Conservation (phyloP, 2,888 invertebrate species). For the Rhogogaster chlorosoma region DNA sequence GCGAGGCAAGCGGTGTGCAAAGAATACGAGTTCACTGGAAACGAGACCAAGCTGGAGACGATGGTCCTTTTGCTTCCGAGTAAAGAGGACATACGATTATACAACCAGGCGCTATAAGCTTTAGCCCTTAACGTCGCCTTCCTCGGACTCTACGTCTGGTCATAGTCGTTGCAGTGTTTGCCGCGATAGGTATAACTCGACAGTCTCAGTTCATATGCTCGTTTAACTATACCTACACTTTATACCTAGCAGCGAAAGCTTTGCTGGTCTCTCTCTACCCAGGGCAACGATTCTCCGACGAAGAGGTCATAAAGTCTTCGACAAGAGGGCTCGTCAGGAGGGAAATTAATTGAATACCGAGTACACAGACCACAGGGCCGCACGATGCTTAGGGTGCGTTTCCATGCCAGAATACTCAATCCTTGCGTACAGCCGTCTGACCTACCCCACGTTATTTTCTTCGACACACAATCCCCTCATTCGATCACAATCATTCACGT, state of each 20-base stretch:
- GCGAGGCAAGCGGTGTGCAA: conserved; percentile 15
- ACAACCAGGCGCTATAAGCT: background rate
- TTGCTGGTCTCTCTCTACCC: background rate
- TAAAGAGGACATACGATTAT: conserved; percentile 43
- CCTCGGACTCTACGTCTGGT: background rate
- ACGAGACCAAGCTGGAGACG: conserved; percentile 32
- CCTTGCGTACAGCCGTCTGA: background rate
- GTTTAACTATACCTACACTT: background rate
- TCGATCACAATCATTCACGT: background rate
- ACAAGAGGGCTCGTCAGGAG: conserved; percentile 58
- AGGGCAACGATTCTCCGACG: conserved; percentile 33
- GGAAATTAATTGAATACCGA: conserved; percentile 62
- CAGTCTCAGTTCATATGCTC: conserved; percentile 5
- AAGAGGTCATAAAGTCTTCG: conserved; percentile 43
- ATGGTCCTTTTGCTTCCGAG: conserved; percentile 48
- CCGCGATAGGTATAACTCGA: background rate
- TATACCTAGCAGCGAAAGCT: conserved; percentile 6
- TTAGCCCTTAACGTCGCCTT: conserved; percentile 11
- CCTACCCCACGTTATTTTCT: background rate
- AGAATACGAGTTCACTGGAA: conserved; percentile 46
- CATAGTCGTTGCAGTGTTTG: background rate
- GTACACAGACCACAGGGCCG: conserved; percentile 56
- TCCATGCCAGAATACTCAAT: background rate
- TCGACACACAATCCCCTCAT: background rate
- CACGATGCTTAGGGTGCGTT: conserved; percentile 25